Evolutionary conservation across 2,797 vertebrate species (phyloP), one percentile per base, ranked within the genome.

Genomic region (Fundulus diaphanus): DNA sequence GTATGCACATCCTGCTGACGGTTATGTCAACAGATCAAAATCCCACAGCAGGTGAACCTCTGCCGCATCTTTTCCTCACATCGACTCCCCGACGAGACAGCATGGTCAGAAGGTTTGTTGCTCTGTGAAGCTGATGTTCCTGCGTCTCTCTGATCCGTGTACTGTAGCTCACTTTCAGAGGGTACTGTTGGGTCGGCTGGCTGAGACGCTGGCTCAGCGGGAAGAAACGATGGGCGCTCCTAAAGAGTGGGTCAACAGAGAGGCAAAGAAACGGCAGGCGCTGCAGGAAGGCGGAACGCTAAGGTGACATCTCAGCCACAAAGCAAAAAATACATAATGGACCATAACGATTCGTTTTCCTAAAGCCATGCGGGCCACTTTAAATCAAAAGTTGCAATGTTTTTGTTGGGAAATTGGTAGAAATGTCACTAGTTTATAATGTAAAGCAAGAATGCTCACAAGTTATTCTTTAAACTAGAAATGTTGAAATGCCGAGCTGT

Each of bases 261-360:
- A 94, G 48, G 92, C 93, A 70, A 90, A 79, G 85, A 95, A 94
- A 75, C 89, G 85, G 0, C 91, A 90, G 20, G 93, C 94, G 40
- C 88, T 96, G 22, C 95, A 94, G 68, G 95, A 96, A 75, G 94
- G 95, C 0, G 95, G 95, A 20, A 96, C 95, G 49, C 90, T 95
- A 20, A 93, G 95, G 95, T 96, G 87, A 78, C 37, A 0, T 6
- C 15, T 52, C 13, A 27, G 9, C 12, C 15, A 8, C 12, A 33
- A 33, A 33, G n/a, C n/a, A 20, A 7, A 3, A 4, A 59, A 33
- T 16, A 37, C 1, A 63, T 24, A 5, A 63, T 12, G 20, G 22
- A 56, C 24, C 1, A 33, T 29, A 68, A 68, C 33, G 0, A 8
- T 33, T 48, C 20, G 48, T 68, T 49, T 35, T 33, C 46, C 22